Percentiles rank a stretch among this genome's conserved stretches.
These are phyloP conservation scores for Cecropterus lyciades DNA, from an alignment of 1,140 invertebrate genomes.

Conservation along the genomic window DNA sequence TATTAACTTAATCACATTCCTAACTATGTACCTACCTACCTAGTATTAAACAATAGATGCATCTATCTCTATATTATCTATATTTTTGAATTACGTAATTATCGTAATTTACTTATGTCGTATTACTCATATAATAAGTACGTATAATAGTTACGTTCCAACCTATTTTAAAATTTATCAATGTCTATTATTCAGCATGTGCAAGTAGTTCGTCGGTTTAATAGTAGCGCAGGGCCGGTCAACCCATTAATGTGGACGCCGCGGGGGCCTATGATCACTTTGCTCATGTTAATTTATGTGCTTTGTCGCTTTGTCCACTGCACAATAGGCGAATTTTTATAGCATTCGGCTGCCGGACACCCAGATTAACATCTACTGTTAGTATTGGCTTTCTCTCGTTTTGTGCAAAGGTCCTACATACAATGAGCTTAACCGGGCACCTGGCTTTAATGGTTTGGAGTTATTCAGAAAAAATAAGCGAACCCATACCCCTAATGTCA, in stretches of 20 bases:
- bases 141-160: too few relatives aligned
- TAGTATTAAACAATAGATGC: too few relatives aligned
- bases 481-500: slow-evolving; percentile 34
- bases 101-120: too few relatives aligned
- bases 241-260: slow-evolving; percentile 74
- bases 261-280: slow-evolving; percentile 80
- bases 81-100: too few relatives aligned
- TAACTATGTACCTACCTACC: too few relatives aligned
- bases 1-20: too few relatives aligned
- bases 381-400: slow-evolving; percentile 78
- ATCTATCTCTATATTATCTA: too few relatives aligned
- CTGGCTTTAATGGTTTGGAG: slow-evolving; percentile 65
- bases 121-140: too few relatives aligned
- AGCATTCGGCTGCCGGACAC: slow-evolving; percentile 76
- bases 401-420: slow-evolving; percentile 67
- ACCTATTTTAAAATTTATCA: background rate
- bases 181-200: background rate
- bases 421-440: slow-evolving; percentile 72
- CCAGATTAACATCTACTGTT: slow-evolving; percentile 79
- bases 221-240: slow-evolving; percentile 52
- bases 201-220: slow-evolving; percentile 33
- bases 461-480: slow-evolving; percentile 44
- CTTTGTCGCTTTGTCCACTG: slow-evolving; percentile 75
- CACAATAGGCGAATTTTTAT: slow-evolving; percentile 77
- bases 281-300: slow-evolving; percentile 83